These are phyloP conservation scores for Dolichomitus sp. DNA, from an alignment of 2,888 invertebrate species.

Conservation along the genomic window DNA sequence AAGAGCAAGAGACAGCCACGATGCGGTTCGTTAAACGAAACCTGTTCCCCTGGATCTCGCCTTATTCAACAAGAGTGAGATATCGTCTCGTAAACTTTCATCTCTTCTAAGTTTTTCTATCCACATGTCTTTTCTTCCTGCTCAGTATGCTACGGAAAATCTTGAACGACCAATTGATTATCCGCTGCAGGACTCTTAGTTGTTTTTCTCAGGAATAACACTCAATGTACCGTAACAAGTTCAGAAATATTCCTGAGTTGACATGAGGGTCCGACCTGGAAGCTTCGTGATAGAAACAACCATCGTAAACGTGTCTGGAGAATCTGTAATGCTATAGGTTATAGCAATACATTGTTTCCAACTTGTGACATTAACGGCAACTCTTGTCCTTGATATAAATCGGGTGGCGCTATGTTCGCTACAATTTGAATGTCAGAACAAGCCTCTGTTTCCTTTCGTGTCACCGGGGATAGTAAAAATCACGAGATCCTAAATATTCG, in stretches of 20 bases:
- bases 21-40: constrained; percentile 76
- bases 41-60: constrained; percentile 70
- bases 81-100: constrained; percentile 64
- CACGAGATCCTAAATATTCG: background rate
- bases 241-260: background rate
- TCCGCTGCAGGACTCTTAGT: constrained; percentile 2
- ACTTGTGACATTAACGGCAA: background rate
- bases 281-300: constrained; percentile 29
- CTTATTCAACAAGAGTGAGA: constrained; percentile 67
- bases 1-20: constrained; percentile 42
- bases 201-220: background rate
- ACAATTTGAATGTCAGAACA: background rate
- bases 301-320: constrained; percentile 14
- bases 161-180: constrained; percentile 41
- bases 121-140: constrained; percentile 37
- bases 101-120: constrained; percentile 36
- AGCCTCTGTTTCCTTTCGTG: background rate
- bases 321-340: background rate
- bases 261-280: background rate
- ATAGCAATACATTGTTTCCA: constrained; percentile 25
- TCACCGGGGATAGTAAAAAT: background rate
- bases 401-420: background rate
- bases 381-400: background rate
- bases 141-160: constrained; percentile 23
- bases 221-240: background rate